Evolutionary conservation across 2,888 invertebrate genomes (phyloP).

Genomic region (Ochropacha duplaris): DNA sequence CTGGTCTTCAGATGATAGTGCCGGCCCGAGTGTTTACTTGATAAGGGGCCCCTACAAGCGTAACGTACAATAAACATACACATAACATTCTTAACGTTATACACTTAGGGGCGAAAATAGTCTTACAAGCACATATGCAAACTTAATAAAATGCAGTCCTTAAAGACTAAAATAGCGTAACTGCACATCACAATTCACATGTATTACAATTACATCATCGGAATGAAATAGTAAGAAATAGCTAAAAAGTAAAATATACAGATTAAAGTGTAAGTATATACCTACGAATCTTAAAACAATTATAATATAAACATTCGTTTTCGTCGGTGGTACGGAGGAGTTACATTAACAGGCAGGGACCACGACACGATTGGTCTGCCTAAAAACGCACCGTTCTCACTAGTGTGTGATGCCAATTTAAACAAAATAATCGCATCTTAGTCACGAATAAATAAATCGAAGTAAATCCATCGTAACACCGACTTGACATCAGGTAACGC

Average conservation of each 20-base stretch:
- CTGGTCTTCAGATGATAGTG: constrained; percentile 4
- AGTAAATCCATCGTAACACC: constrained; percentile 46
- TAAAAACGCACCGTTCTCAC: background rate
- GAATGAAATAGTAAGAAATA: constrained; percentile 71
- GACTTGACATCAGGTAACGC: constrained; percentile 72
- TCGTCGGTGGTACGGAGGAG: constrained; percentile 37
- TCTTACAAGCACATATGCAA: constrained; percentile 12
- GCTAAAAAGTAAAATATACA: constrained; percentile 45
- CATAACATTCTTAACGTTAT: background rate
- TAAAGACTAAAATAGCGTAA: background rate
- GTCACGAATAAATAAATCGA: background rate
- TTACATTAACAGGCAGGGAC: constrained; percentile 21
- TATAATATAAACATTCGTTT: constrained; percentile 48
- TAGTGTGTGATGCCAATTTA: too few relatives aligned
- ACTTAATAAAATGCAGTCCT: constrained; percentile 9
- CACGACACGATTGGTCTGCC: background rate
- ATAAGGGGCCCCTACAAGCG: constrained; percentile 23
- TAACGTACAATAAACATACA: constrained; percentile 10
- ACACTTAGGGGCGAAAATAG: background rate
- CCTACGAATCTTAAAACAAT: constrained; percentile 30
- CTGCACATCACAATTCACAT: constrained; percentile 13
- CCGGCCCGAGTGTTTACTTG: constrained; percentile 17
- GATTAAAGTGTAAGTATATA: constrained; percentile 27
- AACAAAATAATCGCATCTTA: background rate
- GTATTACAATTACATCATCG: constrained; percentile 36